These are phyloP conservation scores for Tetranychus cinnabarinus DNA, from an alignment of 1,140 invertebrate species.

Conservation along the genomic window DNA sequence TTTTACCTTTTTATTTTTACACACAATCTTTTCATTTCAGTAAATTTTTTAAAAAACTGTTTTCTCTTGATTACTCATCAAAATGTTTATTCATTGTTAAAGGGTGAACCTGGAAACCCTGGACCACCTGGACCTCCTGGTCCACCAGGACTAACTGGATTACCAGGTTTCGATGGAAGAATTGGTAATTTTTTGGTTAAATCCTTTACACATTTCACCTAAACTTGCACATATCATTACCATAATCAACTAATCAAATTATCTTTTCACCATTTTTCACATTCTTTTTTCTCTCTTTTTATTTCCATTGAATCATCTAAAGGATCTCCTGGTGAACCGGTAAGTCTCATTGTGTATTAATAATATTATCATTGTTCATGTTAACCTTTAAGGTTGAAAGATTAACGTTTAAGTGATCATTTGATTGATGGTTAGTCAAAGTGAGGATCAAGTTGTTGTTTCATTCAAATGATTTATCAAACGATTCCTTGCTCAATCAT, in stretches of 20 bases:
- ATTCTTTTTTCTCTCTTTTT: no score
- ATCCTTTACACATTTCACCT: no score
- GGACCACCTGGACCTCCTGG: slow-evolving; percentile 39
- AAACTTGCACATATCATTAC: no score
- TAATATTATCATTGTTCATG: no score
- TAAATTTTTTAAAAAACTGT: no score
- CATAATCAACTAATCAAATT: no score
- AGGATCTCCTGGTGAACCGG: slow-evolving; percentile 13
- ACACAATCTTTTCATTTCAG: not conserved
- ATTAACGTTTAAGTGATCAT: no score
- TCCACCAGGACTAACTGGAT: slow-evolving; percentile 44
- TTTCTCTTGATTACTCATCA: not conserved
- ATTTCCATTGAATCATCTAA: not conserved
- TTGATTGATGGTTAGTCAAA: not conserved
- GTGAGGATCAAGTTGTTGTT: no score
- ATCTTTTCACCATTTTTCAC: no score
- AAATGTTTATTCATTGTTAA: not conserved
- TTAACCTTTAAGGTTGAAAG: no score
- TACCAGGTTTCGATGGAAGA: slow-evolving; percentile 55
- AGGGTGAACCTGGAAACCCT: slow-evolving; percentile 69
- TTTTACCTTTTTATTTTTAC: not conserved
- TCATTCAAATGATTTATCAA: no score
- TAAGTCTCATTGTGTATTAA: not conserved
- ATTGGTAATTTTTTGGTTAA: slow-evolving; percentile 1
- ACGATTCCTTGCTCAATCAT: no score